phyloP scores from a whole-genome alignment of 2,888 invertebrate species.

The Loripinus fragilis region DNA sequence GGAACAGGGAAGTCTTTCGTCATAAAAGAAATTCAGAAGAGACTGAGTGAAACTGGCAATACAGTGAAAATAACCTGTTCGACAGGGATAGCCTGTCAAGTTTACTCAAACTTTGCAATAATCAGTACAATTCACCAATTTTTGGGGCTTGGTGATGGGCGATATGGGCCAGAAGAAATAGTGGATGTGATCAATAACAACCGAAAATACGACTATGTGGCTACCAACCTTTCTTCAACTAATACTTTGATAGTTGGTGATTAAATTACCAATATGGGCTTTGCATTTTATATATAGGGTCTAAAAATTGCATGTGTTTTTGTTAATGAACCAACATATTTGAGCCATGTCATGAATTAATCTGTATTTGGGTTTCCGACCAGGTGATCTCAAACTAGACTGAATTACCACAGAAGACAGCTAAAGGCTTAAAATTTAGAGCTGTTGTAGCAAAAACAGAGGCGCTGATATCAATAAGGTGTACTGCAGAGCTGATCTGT shows the following conservation, averaged over 20 bases:
- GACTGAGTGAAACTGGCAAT: slow-evolving; percentile 27
- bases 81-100: slow-evolving; percentile 47
- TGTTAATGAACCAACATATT: background rate
- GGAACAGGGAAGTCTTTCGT: slow-evolving; percentile 43
- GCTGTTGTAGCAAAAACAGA: background rate
- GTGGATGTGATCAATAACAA: slow-evolving; percentile 27
- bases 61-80: slow-evolving; percentile 45
- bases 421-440: background rate
- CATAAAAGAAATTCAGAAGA: slow-evolving; percentile 20
- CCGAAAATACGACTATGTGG: slow-evolving; percentile 25
- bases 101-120: slow-evolving; percentile 21
- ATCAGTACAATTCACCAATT: slow-evolving; percentile 42
- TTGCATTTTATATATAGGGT: too few relatives aligned
- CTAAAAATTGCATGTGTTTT: too few relatives aligned
- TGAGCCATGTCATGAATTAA: background rate
- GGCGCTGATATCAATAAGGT: background rate
- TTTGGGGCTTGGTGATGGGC: slow-evolving; percentile 42
- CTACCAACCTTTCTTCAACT: slow-evolving; percentile 14
- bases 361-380: background rate
- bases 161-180: slow-evolving; percentile 36
- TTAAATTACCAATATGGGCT: slow-evolving; percentile 4
- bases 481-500: background rate
- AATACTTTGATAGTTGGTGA: slow-evolving; percentile 30
- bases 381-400: background rate
- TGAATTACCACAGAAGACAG: background rate